Base-by-base conservation (phyloP, 64 coral and sea anemone species). In the Catalaphyllia jardinei region DNA sequence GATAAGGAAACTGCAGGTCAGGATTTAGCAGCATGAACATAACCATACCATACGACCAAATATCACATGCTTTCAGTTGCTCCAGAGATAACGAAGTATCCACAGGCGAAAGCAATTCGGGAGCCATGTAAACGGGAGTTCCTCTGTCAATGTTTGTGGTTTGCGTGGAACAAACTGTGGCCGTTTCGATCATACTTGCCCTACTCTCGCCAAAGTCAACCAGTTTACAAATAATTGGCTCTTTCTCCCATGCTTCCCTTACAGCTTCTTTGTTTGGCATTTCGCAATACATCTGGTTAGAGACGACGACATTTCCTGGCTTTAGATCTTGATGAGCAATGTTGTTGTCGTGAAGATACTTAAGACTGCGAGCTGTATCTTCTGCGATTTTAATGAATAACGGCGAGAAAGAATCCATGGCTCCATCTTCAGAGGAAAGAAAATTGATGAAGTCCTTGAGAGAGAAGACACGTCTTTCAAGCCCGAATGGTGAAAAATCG, bases 11-110 rank as follows among this genome's bases (percentile, higher is more conserved):
- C 67, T 88, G 64, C 71, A 88, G 27, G n/a, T 92, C 94, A 39
- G 94, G 94, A 73, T 89, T 95, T 27, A 95, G 67, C 29, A 92
- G 73, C 71, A 87, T 84, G 54, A 83, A 92, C 39, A 95, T 76
- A n/a, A 92, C 62, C 94, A 95, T 88, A 71, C 94, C 89, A 89
- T 85, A 88, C 31, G 89, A 72, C 94, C 94, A 95, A 19, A 95
- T 77, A 77, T 95, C 89, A 39, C 71, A 73, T 52, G 72, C 39
- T 75, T 95, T 95, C 72, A 95, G 27, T 78, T 95, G 71, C n/a
- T 84, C 86, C 14, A 84, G 39, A 28, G 89, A 92, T 46, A 92
- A 71, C 10, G 72, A 73, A 71, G 31, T 89, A 38, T 17, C 62
- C 72, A 18, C 71, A 31, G 46, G 10, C 29, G 33, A 78, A 62